Conservation (phyloP, 2,113 vertebrate species). For the Sphaerodactylus townsendi region DNA sequence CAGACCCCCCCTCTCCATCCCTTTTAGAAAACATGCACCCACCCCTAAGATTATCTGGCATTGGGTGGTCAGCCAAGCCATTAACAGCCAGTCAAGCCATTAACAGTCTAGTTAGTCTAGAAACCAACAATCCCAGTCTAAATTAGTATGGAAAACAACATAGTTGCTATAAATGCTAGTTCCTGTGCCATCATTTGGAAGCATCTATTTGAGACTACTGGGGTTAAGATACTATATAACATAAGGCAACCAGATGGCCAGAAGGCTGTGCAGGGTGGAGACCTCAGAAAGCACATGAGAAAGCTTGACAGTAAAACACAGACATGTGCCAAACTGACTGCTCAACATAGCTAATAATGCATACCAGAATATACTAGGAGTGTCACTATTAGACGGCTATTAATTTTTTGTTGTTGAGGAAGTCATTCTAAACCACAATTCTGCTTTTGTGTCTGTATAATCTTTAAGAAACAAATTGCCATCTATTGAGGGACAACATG, state of each 20-base stretch:
- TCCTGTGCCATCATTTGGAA: neutral
- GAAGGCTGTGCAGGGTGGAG: neutral
- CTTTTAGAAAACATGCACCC: neutral
- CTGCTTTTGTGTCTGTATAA: neutral
- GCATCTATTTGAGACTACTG: neutral
- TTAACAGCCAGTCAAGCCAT: neutral
- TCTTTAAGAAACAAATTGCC: neutral
- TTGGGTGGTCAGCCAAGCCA: neutral
- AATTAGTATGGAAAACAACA: neutral
- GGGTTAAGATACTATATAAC: neutral
- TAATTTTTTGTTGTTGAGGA: neutral
- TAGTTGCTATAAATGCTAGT: neutral
- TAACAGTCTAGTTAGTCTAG: too few relatives aligned
- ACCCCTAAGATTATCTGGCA: neutral
- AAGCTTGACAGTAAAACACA: neutral
- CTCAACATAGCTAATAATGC: neutral
- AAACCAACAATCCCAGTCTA: neutral
- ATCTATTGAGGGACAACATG: neutral
- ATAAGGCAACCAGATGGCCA: neutral
- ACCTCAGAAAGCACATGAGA: neutral
- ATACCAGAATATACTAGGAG: neutral
- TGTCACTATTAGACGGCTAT: neutral
- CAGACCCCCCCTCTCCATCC: neutral
- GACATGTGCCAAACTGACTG: neutral
- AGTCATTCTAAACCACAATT: neutral